Evolutionary conservation across 1,140 invertebrate species (phyloP).

Genomic region (Drosophila jambulina): DNA sequence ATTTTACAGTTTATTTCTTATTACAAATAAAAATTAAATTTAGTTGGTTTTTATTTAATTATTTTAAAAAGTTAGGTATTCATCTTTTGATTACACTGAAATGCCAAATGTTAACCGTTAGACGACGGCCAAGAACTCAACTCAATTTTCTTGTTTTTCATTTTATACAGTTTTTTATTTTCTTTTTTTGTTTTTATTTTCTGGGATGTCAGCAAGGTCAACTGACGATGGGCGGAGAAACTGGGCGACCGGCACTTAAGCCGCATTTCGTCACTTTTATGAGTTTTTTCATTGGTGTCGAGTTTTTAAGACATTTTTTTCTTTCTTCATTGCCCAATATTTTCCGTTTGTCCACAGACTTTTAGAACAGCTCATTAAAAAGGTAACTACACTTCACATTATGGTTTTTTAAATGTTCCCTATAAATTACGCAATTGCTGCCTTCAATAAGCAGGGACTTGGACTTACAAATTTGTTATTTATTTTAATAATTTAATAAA

Average conservation of each 20-base stretch:
- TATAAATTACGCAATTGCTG: constrained; percentile 2
- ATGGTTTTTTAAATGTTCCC: neutral
- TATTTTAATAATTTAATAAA: neutral
- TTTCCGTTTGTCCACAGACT: constrained; percentile 8
- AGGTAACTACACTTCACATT: constrained; percentile 5
- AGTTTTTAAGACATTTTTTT: constrained; percentile 21
- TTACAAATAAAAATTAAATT: neutral
- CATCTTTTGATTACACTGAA: no score
- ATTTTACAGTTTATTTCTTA: no score
- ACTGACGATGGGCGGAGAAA: constrained; percentile 26
- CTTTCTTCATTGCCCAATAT: constrained; percentile 7
- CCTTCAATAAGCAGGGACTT: neutral
- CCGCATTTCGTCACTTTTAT: constrained; percentile 29
- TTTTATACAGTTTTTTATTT: neutral
- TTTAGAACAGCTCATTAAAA: constrained; percentile 20
- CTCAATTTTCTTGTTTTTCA: constrained; percentile 7
- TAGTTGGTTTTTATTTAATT: no score
- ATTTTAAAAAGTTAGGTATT: no score
- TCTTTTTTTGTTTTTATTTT: constrained; percentile 1
- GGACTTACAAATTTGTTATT: neutral
- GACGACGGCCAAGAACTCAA: constrained; percentile 2
- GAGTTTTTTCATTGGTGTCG: constrained; percentile 23
- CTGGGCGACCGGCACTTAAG: constrained; percentile 34
- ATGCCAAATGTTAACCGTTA: constrained; percentile 7
- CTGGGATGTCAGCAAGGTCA: constrained; percentile 31